Conservation (phyloP, 2,797 vertebrate genomes). For the Crenuchus spilurus region DNA sequence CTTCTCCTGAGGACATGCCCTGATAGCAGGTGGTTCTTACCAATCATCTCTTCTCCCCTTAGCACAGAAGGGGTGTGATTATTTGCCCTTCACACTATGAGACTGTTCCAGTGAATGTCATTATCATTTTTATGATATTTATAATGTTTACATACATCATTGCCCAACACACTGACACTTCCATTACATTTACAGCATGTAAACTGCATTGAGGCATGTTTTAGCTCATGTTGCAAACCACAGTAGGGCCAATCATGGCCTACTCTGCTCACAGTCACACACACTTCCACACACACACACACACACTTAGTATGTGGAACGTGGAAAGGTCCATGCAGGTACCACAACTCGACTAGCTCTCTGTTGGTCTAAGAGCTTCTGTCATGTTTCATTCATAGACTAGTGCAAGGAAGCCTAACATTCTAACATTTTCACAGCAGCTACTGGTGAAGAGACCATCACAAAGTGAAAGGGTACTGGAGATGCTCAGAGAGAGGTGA, state of each 20-base stretch:
- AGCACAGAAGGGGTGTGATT: not conserved
- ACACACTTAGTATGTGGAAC: constrained; percentile 24
- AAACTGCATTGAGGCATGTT: constrained; percentile 18
- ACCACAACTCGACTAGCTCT: not conserved
- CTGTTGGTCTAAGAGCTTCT: constrained; percentile 22
- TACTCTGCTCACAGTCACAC: constrained; percentile 49
- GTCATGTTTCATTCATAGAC: constrained; percentile 46
- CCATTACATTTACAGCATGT: constrained; percentile 56
- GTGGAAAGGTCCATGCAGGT: constrained; percentile 2
- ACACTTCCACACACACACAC: not conserved
- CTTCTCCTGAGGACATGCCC: not conserved
- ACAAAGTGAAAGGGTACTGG: constrained; percentile 12
- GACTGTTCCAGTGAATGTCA: constrained; percentile 60
- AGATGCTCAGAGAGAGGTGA: not conserved
- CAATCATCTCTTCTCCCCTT: not conserved
- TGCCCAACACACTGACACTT: constrained; percentile 64
- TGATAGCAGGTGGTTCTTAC: not conserved
- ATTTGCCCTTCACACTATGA: constrained; percentile 52
- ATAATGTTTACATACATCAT: constrained; percentile 74
- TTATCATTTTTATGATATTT: constrained; percentile 75
- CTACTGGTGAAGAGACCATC: not conserved
- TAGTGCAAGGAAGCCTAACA: not conserved
- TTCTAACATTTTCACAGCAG: constrained; percentile 5
- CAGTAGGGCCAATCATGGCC: constrained; percentile 70
- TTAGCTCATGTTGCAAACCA: constrained; percentile 55